Evolutionary conservation across 1,140 invertebrate species (phyloP).

Genomic region (Tetramorium alpestre): DNA sequence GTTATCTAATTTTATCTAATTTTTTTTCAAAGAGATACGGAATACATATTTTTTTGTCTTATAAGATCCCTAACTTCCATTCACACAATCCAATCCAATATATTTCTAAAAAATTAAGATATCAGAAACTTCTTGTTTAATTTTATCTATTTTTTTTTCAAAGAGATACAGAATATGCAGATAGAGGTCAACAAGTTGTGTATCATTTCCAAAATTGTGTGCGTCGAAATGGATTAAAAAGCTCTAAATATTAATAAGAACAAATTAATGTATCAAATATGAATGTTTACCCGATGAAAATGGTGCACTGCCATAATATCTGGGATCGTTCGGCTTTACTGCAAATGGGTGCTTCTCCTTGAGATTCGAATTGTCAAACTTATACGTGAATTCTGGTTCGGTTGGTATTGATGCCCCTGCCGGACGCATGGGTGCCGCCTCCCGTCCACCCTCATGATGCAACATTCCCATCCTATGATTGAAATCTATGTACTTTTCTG

Average conservation of each 20-base stretch:
- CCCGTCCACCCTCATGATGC: conserved; percentile 14
- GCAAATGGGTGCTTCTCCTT: conserved; percentile 80
- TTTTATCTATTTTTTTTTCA: too few relatives aligned
- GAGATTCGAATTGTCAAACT: conserved; percentile 74
- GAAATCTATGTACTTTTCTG: conserved; percentile 55
- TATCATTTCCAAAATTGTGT: background rate
- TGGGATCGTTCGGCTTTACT: conserved; percentile 83
- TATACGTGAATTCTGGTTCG: conserved; percentile 79
- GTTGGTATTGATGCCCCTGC: background rate
- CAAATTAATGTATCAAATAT: background rate
- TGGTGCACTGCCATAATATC: conserved; percentile 77
- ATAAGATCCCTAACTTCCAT: background rate
- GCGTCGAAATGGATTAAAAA: background rate
- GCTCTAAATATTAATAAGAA: background rate
- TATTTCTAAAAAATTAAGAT: background rate
- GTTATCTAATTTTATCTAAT: too few relatives aligned
- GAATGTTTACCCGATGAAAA: conserved; percentile 56
- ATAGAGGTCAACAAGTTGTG: background rate
- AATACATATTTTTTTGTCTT: background rate
- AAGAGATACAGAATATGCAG: background rate
- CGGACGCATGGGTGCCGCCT: background rate
- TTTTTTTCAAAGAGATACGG: too few relatives aligned
- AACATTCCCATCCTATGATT: conserved; percentile 38
- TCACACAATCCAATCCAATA: background rate
- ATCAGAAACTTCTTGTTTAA: background rate